Base-by-base conservation (phyloP, 2,888 invertebrate species). In the Parochlus steinenii region DNA sequence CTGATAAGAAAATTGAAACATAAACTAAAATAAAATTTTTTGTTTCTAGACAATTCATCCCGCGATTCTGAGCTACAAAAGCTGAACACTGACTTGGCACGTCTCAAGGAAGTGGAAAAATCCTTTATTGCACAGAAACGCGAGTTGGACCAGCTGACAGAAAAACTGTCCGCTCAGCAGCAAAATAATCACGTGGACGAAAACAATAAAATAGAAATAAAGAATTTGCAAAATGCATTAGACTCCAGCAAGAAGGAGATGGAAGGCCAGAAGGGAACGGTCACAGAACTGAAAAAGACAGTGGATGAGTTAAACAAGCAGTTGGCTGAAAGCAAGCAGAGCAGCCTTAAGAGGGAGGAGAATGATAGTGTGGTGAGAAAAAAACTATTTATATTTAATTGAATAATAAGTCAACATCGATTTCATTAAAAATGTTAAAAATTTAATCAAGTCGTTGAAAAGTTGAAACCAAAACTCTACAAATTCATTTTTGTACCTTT, bases 171-270 rank as follows among this genome's bases (percentile, higher is more conserved):
- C 3, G 56, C 56, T 40, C 46, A 46, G 5, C 57, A 54, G 40
- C 49, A 52, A 25, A 36, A 33, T 5, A 40, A 36, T 33, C 40
- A 40, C 20, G 32, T 38, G 22, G 42, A 42, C 10, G 48, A 48
- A 11, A 52, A 51, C 22, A 46, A 47, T 12, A 55, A 57, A 39
- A 48, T 55, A 11, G 58, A 59, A 44, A 42, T 58, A 17, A 48
- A 47, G 22, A 55, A 54, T 43, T 42, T 56, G 10, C 53, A 53
- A 42, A 55, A 55, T 45, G 56, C 52, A n/a, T 43, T 57, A 3
- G 56, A 57, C 37, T 51, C 55, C 7, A 41, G 46, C n/a, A 51
- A 51, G 39, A 45, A 36, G 11, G 36, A 36, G 26, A 17, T 36
- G 7, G 36, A 36, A 16, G 12, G 17, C 8, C 24, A 30, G 10